Conservation (phyloP, 2,113 vertebrate genomes). For the Colossoma macropomum region DNA sequence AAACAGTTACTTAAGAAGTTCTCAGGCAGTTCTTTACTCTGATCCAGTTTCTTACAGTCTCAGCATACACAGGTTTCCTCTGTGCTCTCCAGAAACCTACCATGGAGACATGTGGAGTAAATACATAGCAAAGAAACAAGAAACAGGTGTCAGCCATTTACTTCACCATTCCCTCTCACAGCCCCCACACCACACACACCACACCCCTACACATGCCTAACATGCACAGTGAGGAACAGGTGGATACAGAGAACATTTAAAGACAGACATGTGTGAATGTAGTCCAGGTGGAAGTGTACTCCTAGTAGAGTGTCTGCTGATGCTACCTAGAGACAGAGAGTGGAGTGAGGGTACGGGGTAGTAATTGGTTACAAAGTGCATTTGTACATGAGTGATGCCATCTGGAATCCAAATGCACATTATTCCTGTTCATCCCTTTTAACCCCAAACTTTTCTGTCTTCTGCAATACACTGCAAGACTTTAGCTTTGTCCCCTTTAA, state of each 20-base stretch:
- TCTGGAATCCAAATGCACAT: too few relatives aligned
- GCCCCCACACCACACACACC: too few relatives aligned
- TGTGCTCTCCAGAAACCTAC: too few relatives aligned
- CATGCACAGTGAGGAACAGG: not conserved
- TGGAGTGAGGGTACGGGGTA: too few relatives aligned
- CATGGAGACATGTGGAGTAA: too few relatives aligned
- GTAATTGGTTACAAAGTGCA: slow-evolving; percentile 2
- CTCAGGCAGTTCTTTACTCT: not conserved
- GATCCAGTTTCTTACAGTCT: not conserved
- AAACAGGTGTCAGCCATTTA: too few relatives aligned
- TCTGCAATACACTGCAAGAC: too few relatives aligned
- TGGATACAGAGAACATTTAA: slow-evolving; percentile 6
- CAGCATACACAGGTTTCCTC: not conserved
- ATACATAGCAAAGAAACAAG: too few relatives aligned
- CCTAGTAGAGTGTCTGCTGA: not conserved
- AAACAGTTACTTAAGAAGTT: too few relatives aligned
- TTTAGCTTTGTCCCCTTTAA: too few relatives aligned
- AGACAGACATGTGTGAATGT: not conserved
- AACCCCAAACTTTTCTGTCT: not conserved
- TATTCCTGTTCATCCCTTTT: not conserved
- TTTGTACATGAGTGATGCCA: slow-evolving; percentile 27
- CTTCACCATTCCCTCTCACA: too few relatives aligned
- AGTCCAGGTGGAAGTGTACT: not conserved
- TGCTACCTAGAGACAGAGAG: not conserved
- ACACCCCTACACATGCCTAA: not conserved